Base-by-base conservation (phyloP, 2,113 vertebrate species). In the Corvus cornix region DNA sequence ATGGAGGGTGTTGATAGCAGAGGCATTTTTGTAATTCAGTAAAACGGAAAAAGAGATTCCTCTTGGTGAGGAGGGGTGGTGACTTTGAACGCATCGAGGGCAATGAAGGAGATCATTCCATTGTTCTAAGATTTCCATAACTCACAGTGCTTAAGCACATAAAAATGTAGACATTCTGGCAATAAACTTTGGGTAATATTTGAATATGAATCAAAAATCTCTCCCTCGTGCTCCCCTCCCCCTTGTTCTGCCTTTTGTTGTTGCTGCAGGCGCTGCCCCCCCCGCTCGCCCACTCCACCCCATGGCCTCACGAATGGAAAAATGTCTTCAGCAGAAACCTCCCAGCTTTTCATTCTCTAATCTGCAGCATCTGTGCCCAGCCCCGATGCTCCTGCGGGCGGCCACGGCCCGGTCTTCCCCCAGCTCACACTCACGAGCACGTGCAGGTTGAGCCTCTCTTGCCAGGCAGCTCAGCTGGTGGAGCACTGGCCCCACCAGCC, bases 81-180 rank as follows among this genome's bases (percentile, higher is more conserved):
- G 94, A 3, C 93, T 96, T 64, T 4, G 91, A 94, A 24, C 23
- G 9, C 89, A 11, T 64, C 6, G 46, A 94, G 96, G 80, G 95
- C 94, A 92, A 43, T 78, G 92, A 88, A 94, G 83, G 87, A 94
- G 95, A 96, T 96, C 86, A 94, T 97, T 96, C 95, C 95, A 96
- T 97, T 97, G 97, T 97, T 97, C 93, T 93, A 95, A 97, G 94
- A 86, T 96, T 97, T 97, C 96, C 95, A 97, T 97, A 97, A 97
- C 95, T 97, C 95, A 97, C 85, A 95, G 68, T 95, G 94, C 84
- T 97, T 96, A 96, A 97, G 95, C 94, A 70, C 95, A 96, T 96
- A 97, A 97, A 97, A 97, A 96, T 96, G 96, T 95, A 96, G 95
- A 96, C 88, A 59, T 94, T 96, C 66, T 96, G 95, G 95, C 97